Base-by-base conservation (phyloP, 1,140 invertebrate genomes). In the Cecropterus lyciades region DNA sequence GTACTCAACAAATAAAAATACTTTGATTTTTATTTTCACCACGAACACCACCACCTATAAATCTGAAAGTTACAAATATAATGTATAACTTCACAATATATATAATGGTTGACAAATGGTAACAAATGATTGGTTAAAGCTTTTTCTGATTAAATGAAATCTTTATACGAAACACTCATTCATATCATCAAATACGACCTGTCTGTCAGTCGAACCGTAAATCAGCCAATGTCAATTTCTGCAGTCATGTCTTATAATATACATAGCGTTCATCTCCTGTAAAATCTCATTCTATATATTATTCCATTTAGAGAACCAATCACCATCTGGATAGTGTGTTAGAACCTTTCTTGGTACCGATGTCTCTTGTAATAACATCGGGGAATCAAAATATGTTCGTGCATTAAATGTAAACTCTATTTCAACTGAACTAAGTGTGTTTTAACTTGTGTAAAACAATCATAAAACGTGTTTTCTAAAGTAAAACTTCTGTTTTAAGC, bases 301-400 rank as follows among this genome's bases (percentile, higher is more conserved):
- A 40, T 63, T 63, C 60, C 60, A 63, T 63, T 52, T 51, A 52
- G 48, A 63, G 60, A 63, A 63, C 46, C 60, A 63, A 63, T 63
- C 60, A 63, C 17, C 48, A 43, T 63, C 60, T 27, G 48, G 48
- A 63, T 62, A 62, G 57, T 62, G 57, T 62, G 57, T 49, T 49
- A 30, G 57, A 49, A 51, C 45, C 46, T 49, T 62, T 62, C 16
- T 51, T 30, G 9, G 48, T 52, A 13, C 16, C 30, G 33, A 51
- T 63, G 60, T 63, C 60, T 63, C 37, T 33, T 42, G 60, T 52
- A 63, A 63, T 63, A 63, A 63, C 48, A 14, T 62, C 16, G 16
- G 30, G 45, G 57, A 63, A 63, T 42, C 30, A 52, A 52, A 63
- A 63, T 42, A 11, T 11, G 7, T 8, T 1, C 4, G 0, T 8